Evolutionary conservation across 2,797 vertebrate genomes (phyloP).

Genomic region (Phyllotis vaccarum): DNA sequence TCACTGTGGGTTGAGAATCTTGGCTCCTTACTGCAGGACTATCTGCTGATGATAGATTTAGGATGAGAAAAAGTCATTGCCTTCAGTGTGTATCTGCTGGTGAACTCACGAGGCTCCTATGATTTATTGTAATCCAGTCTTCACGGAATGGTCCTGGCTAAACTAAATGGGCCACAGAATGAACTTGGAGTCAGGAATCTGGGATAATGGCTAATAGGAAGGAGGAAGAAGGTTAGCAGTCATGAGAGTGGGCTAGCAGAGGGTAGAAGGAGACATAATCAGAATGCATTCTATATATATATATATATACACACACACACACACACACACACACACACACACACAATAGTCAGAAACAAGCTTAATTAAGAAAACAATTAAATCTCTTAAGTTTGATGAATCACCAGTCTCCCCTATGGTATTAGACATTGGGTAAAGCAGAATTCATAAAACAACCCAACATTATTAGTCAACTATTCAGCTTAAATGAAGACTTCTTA

Average conservation of each 20-base stretch:
- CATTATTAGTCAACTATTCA: not conserved
- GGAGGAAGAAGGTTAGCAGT: not conserved
- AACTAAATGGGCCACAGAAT: not conserved
- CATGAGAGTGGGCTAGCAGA: not conserved
- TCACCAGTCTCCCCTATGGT: not conserved
- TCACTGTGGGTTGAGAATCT: not conserved
- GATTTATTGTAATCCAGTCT: not conserved
- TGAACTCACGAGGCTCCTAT: not conserved
- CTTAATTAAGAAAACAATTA: not conserved
- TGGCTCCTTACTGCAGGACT: too few relatives aligned
- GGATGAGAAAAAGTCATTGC: not conserved
- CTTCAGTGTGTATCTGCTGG: not conserved
- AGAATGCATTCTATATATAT: not conserved
- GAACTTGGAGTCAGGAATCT: not conserved
- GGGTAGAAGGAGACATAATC: not conserved
- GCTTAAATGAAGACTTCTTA: not conserved
- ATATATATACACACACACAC: too few relatives aligned
- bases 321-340: too few relatives aligned
- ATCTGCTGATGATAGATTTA: not conserved
- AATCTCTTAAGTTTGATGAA: not conserved
- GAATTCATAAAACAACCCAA: not conserved
- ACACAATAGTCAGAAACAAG: not conserved
- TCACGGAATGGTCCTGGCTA: not conserved
- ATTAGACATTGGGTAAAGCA: not conserved
- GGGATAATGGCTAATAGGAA: too few relatives aligned